phyloP scores from a whole-genome alignment of 1,140 invertebrate genomes.

The Trinorchestia longiramus region DNA sequence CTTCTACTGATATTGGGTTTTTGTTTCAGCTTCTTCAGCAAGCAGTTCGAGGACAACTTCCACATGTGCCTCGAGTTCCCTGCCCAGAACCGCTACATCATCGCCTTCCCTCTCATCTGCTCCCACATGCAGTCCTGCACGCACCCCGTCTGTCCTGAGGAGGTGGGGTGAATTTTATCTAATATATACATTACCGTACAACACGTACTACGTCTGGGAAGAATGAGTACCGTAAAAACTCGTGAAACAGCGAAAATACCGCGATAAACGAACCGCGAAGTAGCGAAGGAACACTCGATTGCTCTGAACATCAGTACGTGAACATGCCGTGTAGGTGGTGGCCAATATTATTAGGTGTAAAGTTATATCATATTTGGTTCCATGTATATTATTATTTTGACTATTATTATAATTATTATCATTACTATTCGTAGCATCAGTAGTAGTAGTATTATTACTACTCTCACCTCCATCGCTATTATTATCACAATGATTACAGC shows the following conservation, averaged over 20 bases:
- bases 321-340: too few species aligned
- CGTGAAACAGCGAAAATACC: too few species aligned
- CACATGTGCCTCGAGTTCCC: conserved; percentile 99
- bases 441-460: background rate
- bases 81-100: conserved; percentile 96
- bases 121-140: conserved; percentile 98
- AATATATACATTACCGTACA: too few species aligned
- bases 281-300: too few species aligned
- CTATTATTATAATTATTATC: background rate
- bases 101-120: conserved; percentile 97
- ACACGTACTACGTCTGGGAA: too few species aligned
- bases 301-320: too few species aligned
- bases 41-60: conserved; percentile 97
- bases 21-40: conserved; percentile 83
- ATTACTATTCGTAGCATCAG: background rate
- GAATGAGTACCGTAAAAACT: too few species aligned
- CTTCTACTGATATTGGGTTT: background rate
- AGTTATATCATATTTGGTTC: background rate
- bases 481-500: conserved; percentile 69
- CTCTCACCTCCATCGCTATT: background rate
- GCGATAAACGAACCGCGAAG: too few species aligned
- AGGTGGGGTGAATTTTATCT: conserved; percentile 74
- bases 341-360: too few species aligned
- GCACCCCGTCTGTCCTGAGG: conserved; percentile 98
- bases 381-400: background rate